These are phyloP conservation scores for Trichopoda pennipes DNA, from an alignment of 2,888 invertebrate species.

Conservation along the genomic window DNA sequence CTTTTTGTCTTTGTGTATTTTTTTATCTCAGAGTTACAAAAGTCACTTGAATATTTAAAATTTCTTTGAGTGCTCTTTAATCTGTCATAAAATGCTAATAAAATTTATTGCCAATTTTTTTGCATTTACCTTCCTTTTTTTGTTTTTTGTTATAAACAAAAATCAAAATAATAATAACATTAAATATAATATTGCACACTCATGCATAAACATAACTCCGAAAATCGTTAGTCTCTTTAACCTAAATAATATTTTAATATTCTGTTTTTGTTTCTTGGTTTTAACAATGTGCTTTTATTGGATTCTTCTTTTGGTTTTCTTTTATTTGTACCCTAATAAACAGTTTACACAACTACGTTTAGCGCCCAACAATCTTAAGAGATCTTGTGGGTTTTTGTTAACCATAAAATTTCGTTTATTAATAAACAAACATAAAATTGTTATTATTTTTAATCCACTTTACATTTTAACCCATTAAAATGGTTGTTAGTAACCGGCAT, in stretches of 20 bases:
- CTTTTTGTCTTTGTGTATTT: constrained; percentile 1
- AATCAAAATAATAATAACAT: neutral
- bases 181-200: constrained; percentile 52
- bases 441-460: constrained; percentile 4
- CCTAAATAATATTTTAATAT: constrained; percentile 39
- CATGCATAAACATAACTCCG: constrained; percentile 55
- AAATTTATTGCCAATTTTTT: constrained; percentile 16
- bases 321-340: constrained; percentile 22
- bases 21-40: constrained; percentile 18
- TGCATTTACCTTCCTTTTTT: constrained; percentile 15
- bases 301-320: constrained; percentile 14
- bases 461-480: neutral
- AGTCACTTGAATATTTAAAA: constrained; percentile 24
- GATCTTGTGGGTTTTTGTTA: constrained; percentile 16
- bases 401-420: constrained; percentile 25
- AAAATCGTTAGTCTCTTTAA: constrained; percentile 27
- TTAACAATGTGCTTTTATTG: constrained; percentile 41
- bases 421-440: constrained; percentile 4
- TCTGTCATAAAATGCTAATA: constrained; percentile 54
- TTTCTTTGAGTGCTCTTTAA: constrained; percentile 30
- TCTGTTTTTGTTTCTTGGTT: constrained; percentile 10
- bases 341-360: constrained; percentile 3
- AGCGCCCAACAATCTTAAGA: constrained; percentile 3
- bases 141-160: neutral
- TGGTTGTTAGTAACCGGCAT: no score